Evolutionary conservation across 2,797 vertebrate genomes (phyloP), one percentile per base, ranked within the genome.

Genomic region (Kryptolebias ocellatus): DNA sequence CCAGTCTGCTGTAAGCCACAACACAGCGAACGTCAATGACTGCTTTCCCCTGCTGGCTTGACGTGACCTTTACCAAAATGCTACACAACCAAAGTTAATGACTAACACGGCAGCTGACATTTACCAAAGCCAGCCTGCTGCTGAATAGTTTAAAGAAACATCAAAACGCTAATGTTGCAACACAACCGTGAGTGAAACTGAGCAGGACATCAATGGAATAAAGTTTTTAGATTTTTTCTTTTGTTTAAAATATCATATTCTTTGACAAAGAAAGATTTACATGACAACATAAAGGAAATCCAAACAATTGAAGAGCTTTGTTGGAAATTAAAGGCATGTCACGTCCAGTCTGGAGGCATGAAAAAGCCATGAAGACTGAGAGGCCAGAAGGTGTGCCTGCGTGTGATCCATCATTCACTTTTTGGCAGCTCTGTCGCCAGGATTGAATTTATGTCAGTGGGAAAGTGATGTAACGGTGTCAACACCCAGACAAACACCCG

Each of bases 81-180:
- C 78, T 72, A 76, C 76, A 87, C 84, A 89, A 78, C 68, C 47
- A 50, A 53, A 59, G 70, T 72, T 88, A 93, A 92, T 93, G 84
- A 88, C 77, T 45, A 81, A 92, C 91, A 92, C 71, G 74, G 52
- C 66, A 50, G 67, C 39, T 94, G 94, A 91, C 93, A 94, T 94
- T 94, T 94, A 91, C 73, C 55, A 60, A 85, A 62, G 67, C 75
- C 78, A 70, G 79, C 74, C 51, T 45, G 70, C 60, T 74, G 83
- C 58, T 63, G 60, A 87, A 84, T 60, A 76, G 71, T 70, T 87
- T 60, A 79, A 60, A 83, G 62, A 79, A 83, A 85, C 79, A 83
- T 72, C 34, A 70, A 78, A 86, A 86, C 1, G 7, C 17, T 76
- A 85, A 83, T 77, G 78, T 67, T 75, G 63, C 51, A 74, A 74